Conservation (phyloP, 2,797 vertebrate species). For the Euthynnus affinis region DNA sequence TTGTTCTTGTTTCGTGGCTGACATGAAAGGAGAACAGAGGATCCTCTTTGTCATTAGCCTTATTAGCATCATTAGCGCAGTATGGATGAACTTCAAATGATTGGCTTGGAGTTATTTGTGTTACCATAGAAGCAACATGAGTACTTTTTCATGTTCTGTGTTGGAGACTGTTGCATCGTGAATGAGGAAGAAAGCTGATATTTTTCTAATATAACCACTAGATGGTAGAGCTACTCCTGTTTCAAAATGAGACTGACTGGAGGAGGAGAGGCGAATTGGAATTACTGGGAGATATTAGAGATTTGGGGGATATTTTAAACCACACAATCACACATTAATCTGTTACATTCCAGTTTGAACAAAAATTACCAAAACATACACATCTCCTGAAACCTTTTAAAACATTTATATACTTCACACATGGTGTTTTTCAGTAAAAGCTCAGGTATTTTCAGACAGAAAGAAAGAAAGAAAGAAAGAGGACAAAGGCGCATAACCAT, state of each 20-base stretch:
- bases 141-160: conserved; percentile 49
- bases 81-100: conserved; percentile 78
- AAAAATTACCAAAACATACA: background rate
- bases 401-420: background rate
- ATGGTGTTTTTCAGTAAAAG: conserved; percentile 7
- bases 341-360: conserved; percentile 10
- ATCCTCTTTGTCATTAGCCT: conserved; percentile 77
- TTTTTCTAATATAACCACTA: conserved; percentile 67
- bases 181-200: conserved; percentile 22
- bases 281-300: conserved; percentile 21
- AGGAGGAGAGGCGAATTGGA: conserved; percentile 6
- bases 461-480: conserved; percentile 39
- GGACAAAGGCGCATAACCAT: conserved; percentile 4
- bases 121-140: conserved; percentile 60
- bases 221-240: conserved; percentile 74
- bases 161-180: conserved; percentile 38
- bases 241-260: conserved; percentile 14
- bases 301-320: conserved; percentile 18
- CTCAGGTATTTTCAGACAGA: conserved; percentile 4
- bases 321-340: conserved; percentile 27
- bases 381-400: background rate
- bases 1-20: conserved; percentile 71
- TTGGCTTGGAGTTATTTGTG: conserved; percentile 79
- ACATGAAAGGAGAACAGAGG: conserved; percentile 76
- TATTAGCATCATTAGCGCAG: conserved; percentile 80